phyloP scores from a whole-genome alignment of 92 coral and sea anemone genomes.

The Siderastrea radians region DNA sequence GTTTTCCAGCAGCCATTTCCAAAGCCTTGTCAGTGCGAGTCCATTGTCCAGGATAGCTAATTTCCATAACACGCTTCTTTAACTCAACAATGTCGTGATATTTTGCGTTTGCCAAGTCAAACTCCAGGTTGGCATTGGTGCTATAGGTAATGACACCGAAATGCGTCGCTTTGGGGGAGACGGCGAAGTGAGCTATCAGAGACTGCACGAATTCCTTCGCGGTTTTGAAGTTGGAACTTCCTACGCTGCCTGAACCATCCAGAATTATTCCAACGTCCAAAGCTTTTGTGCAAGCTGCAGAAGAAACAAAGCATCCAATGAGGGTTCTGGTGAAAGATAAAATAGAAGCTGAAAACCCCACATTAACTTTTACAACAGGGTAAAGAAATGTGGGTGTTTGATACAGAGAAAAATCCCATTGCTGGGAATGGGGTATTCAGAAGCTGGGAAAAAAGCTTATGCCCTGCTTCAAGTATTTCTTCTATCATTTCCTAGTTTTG shows the following conservation, averaged over 20 bases:
- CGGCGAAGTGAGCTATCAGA: constrained; percentile 70
- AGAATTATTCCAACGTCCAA: constrained; percentile 82
- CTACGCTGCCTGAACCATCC: constrained; percentile 87
- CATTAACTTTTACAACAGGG: no score
- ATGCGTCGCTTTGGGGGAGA: constrained; percentile 81
- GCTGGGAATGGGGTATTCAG: no score
- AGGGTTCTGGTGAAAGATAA: no score
- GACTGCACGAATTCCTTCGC: constrained; percentile 66
- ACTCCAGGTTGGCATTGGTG: constrained; percentile 47
- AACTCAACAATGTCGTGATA: constrained; percentile 61
- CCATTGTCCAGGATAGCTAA: constrained; percentile 73
- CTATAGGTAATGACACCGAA: constrained; percentile 82
- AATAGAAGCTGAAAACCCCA: no score
- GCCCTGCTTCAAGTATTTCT: no score
- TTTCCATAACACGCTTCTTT: constrained; percentile 46
- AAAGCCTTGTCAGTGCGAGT: constrained; percentile 88
- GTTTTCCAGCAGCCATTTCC: constrained; percentile 69
- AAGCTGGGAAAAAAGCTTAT: no score
- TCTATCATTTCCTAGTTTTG: no score
- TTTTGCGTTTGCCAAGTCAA: constrained; percentile 67
- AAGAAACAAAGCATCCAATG: background rate
- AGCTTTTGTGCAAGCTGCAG: constrained; percentile 81
- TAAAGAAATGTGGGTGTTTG: no score
- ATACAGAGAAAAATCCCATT: no score
- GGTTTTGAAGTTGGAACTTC: constrained; percentile 63